These are phyloP conservation scores for Onchidella celtica DNA, from an alignment of 2,888 invertebrate genomes.

Conservation along the genomic window DNA sequence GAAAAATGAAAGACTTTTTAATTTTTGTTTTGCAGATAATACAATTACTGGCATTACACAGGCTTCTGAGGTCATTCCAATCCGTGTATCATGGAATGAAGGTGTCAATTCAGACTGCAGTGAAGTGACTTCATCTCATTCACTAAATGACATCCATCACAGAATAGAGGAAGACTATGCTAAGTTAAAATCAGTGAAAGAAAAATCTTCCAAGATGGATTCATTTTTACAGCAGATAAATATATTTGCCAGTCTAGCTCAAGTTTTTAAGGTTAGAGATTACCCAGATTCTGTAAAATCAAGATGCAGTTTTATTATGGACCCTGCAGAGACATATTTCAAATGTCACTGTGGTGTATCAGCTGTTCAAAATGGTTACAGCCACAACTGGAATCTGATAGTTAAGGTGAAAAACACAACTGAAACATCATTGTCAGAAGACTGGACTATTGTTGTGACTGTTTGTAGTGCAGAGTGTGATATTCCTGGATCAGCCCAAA, in stretches of 20 bases:
- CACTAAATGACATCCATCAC: conserved; percentile 5
- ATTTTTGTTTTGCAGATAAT: conserved; percentile 1
- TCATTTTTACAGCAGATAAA: conserved; percentile 29
- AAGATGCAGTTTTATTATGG: background rate
- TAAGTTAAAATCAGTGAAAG: conserved; percentile 13
- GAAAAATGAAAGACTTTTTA: no score
- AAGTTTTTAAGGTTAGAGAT: background rate
- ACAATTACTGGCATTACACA: conserved; percentile 15
- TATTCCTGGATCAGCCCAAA: background rate
- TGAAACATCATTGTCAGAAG: conserved; percentile 9
- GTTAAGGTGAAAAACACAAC: background rate
- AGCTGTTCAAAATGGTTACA: conserved; percentile 21
- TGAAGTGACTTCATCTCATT: background rate
- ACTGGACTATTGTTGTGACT: conserved; percentile 17
- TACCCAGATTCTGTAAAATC: background rate
- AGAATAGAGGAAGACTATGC: conserved; percentile 15
- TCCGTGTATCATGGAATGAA: background rate
- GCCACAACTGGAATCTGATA: conserved; percentile 17
- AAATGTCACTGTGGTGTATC: background rate
- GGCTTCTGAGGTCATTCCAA: conserved; percentile 12
- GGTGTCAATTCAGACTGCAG: background rate
- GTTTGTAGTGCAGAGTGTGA: background rate
- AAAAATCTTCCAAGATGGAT: background rate
- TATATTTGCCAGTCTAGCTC: conserved; percentile 16
- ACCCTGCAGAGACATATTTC: background rate